Evolutionary conservation across 2,113 vertebrate species (phyloP), one percentile per base, ranked within the genome.

Genomic region (Prietella phreatophila): DNA sequence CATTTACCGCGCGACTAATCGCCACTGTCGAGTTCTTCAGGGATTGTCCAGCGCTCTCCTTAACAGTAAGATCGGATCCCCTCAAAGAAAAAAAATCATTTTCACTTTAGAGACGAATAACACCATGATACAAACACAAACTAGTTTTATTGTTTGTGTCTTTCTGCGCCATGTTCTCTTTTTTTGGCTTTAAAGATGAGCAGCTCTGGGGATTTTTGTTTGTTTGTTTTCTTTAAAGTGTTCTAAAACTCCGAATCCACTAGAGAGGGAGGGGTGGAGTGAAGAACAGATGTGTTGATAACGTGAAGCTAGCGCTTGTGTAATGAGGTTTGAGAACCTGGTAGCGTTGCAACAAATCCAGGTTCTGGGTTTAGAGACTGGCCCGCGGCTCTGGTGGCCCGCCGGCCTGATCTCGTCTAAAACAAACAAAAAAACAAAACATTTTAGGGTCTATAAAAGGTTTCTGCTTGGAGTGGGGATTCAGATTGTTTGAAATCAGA

Each of bases 71-170:
- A 87, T 87, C 86, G 30, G 27, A 85, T 84, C 33, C 39, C 73
- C 71, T 78, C 6, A 42, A 65, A 63, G 63, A 47, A 14, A 50
- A 79, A 42, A 81, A 79, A 73, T 87, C 67, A 85, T 87, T 88
- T 90, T 88, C 89, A 90, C 91, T 92, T 92, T 91, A 90, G 88
- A 87, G 84, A 88, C 50, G 8, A 75, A 42, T 25, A 65, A 67
- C 27, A 50, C 61, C 82, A 4, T 39, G 39, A 11, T 60, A 5
- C 33, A n/a, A n/a, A n/a, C n/a, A 65, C 83, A 55, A 36, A 17
- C 14, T 75, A 2, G 5, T 36, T 3, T 42, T 42, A 5, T 19
- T 50, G 2, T 50, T 50, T 47, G 13, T 84, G 36, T 78, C 22
- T 80, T 82, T 86, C 36, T 75, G 58, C 7, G 33, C 80, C 4